A percentile compares a stretch with the other conserved stretches of the same genome.
These are phyloP conservation scores for Excalfactoria chinensis DNA, from an alignment of 2,113 vertebrate genomes.

Conservation along the genomic window DNA sequence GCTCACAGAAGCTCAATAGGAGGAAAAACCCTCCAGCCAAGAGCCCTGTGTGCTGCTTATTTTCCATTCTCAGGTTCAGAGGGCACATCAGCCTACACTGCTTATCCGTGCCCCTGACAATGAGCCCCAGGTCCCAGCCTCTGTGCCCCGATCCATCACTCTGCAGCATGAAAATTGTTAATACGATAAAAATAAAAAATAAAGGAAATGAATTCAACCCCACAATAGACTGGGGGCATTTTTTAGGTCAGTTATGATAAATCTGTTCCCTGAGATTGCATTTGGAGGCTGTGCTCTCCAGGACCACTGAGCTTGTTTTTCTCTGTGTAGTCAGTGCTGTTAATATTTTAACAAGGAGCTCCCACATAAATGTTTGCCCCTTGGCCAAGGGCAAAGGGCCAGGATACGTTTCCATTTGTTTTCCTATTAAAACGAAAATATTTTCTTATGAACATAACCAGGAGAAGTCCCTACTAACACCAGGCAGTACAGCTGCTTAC, in stretches of 20 bases:
- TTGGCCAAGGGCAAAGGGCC: conserved; percentile 44
- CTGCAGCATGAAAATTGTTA: neutral
- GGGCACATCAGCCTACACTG: neutral
- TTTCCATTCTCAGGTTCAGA: neutral
- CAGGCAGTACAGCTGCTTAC: conserved; percentile 29
- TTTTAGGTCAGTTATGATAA: conserved; percentile 34
- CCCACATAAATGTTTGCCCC: conserved; percentile 46
- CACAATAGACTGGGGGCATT: neutral
- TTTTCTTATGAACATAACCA: conserved; percentile 55
- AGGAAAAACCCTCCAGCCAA: neutral
- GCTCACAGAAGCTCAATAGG: neutral
- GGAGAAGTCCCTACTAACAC: conserved; percentile 15
- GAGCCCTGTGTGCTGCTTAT: neutral
- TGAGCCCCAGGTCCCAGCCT: neutral
- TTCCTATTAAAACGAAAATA: conserved; percentile 66
- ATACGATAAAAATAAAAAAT: neutral
- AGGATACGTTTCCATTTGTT: conserved; percentile 53
- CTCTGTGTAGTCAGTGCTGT: neutral
- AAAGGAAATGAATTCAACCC: neutral
- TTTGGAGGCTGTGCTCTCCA: conserved; percentile 4
- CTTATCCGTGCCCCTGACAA: neutral
- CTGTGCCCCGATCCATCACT: neutral
- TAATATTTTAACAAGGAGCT: conserved; percentile 69
- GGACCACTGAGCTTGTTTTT: conserved; percentile 47
- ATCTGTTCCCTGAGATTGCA: neutral